Conservation (phyloP, 2,888 invertebrate species). For the Andrena bucephala region DNA sequence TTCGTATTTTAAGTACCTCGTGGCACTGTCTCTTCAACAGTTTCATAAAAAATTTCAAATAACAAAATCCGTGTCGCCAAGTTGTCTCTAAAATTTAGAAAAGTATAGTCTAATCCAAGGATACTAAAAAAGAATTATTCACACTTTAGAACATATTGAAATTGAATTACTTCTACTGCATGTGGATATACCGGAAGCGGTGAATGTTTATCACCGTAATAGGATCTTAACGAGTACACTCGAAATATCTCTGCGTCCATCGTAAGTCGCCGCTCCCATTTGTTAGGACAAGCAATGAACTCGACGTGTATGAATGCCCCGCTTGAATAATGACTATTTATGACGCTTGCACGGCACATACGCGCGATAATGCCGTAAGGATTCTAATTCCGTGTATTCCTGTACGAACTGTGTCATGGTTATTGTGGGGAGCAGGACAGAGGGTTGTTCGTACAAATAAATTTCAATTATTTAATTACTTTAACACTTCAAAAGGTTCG, state of each 20-base stretch:
- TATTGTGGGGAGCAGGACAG: conserved; percentile 10
- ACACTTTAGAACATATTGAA: background rate
- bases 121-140: background rate
- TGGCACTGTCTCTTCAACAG: background rate
- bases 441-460: background rate
- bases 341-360: conserved; percentile 24
- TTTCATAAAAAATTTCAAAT: background rate
- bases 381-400: conserved; percentile 8
- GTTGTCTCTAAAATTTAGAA: background rate
- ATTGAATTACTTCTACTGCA: background rate
- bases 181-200: background rate
- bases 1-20: background rate
- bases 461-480: conserved; percentile 13
- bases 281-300: conserved; percentile 39
- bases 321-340: conserved; percentile 57
- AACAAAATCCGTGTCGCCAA: background rate
- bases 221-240: conserved; percentile 15
- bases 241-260: conserved; percentile 4
- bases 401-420: conserved; percentile 26
- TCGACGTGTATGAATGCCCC: conserved; percentile 23
- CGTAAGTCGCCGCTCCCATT: conserved; percentile 17
- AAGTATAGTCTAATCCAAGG: background rate
- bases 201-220: conserved; percentile 12
- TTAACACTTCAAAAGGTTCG: background rate
- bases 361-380: conserved; percentile 31